Conservation (phyloP, 2,797 vertebrate species). For the Chloroceryle inda region DNA sequence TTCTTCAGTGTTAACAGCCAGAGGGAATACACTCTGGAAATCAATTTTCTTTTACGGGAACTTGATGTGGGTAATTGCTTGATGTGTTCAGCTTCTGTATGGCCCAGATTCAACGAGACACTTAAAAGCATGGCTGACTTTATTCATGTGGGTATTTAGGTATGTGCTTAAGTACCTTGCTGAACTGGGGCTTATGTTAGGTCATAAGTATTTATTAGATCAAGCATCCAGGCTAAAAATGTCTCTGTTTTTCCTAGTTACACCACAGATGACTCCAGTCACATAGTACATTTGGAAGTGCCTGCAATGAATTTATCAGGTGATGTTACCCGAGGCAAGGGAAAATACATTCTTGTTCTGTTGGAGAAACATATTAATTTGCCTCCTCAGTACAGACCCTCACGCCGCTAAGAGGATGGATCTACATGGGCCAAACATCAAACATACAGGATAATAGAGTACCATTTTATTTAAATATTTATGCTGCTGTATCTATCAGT, state of each 20-base stretch:
- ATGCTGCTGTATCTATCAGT: neutral
- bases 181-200: slow-evolving; percentile 10
- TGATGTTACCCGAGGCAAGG: neutral
- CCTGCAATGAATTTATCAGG: slow-evolving; percentile 6
- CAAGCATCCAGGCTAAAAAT: slow-evolving; percentile 7
- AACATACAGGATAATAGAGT: neutral
- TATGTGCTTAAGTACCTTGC: slow-evolving; percentile 56
- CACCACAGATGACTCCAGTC: neutral
- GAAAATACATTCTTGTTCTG: neutral
- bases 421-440: neutral
- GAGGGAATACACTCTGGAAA: slow-evolving; percentile 62
- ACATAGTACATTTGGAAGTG: neutral
- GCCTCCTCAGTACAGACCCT: neutral
- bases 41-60: slow-evolving; percentile 49
- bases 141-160: slow-evolving; percentile 50
- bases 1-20: slow-evolving; percentile 47
- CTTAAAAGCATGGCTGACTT: slow-evolving; percentile 48
- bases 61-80: slow-evolving; percentile 34
- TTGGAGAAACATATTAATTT: neutral
- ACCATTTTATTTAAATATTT: slow-evolving; percentile 2
- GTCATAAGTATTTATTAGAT: neutral
- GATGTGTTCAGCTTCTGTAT: slow-evolving; percentile 63
- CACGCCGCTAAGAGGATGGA: neutral
- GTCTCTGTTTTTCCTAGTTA: slow-evolving; percentile 14
- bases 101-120: slow-evolving; percentile 52